phyloP scores from a whole-genome alignment of 1,140 invertebrate species.

The Thaumetopoea pityocampa region DNA sequence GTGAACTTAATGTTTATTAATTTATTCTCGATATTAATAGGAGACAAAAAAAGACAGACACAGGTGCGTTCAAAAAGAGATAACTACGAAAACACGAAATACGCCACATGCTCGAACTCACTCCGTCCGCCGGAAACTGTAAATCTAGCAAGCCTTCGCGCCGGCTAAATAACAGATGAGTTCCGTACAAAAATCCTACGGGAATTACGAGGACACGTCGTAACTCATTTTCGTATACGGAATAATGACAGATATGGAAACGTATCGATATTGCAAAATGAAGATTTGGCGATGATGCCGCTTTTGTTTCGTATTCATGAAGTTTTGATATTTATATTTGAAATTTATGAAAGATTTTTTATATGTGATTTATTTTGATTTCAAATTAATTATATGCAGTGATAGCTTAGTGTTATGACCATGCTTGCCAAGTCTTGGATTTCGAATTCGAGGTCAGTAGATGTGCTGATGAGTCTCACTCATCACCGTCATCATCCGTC shows the following conservation, averaged over 20 bases:
- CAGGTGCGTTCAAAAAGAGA: slow-evolving; percentile 5
- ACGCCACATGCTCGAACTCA: slow-evolving; percentile 27
- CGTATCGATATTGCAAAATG: slow-evolving; percentile 24
- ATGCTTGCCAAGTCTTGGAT: too few species aligned
- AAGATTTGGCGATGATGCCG: slow-evolving; percentile 4
- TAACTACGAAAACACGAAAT: slow-evolving; percentile 22
- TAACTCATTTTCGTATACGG: slow-evolving; percentile 36
- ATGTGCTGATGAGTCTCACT: too few species aligned
- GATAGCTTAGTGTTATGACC: background rate
- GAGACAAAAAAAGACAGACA: background rate
- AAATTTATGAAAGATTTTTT: slow-evolving; percentile 12
- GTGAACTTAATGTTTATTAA: background rate
- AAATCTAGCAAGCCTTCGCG: slow-evolving; percentile 40
- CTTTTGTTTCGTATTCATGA: slow-evolving; percentile 1
- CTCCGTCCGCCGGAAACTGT: slow-evolving; percentile 31
- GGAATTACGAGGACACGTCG: slow-evolving; percentile 46
- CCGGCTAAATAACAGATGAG: slow-evolving; percentile 51
- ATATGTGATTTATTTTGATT: slow-evolving; percentile 5
- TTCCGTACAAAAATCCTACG: slow-evolving; percentile 35
- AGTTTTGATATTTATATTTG: slow-evolving; percentile 7
- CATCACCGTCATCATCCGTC: too few species aligned
- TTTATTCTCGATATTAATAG: background rate
- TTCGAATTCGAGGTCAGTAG: too few species aligned
- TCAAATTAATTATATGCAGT: slow-evolving; percentile 8
- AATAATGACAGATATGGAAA: slow-evolving; percentile 32